These are phyloP conservation scores for Drosophila quadrilineata DNA, from an alignment of 1,140 invertebrate genomes.

Conservation along the genomic window DNA sequence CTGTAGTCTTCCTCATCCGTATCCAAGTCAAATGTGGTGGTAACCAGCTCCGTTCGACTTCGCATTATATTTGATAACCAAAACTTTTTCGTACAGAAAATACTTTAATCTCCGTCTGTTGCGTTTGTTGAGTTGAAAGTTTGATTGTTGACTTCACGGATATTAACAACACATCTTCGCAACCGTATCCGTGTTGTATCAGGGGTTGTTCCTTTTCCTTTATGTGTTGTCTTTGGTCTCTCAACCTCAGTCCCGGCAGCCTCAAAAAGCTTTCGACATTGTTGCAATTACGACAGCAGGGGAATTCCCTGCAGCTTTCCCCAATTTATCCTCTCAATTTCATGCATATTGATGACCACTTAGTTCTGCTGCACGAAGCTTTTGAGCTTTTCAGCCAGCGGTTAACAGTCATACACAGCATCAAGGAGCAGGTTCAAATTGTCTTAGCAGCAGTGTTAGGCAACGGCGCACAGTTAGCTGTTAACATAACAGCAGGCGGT, in stretches of 20 bases:
- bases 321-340: no score
- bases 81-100: slow-evolving; percentile 1
- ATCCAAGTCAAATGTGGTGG: slow-evolving; percentile 75
- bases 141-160: slow-evolving; percentile 54
- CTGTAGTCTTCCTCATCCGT: slow-evolving; percentile 78
- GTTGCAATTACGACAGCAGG: no score
- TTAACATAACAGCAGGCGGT: no score
- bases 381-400: no score
- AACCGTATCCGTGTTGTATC: slow-evolving; percentile 32
- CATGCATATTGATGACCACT: no score
- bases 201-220: slow-evolving; percentile 30
- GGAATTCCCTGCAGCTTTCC: no score
- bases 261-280: slow-evolving; percentile 31
- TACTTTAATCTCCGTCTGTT: slow-evolving; percentile 15
- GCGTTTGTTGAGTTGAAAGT: slow-evolving; percentile 56
- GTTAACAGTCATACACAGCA: no score
- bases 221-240: slow-evolving; percentile 13
- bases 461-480: no score
- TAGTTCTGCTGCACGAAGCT: no score
- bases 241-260: no score
- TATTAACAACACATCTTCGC: slow-evolving; percentile 35
- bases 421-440: no score
- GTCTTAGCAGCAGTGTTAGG: no score
- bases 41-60: slow-evolving; percentile 79
- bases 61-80: slow-evolving; percentile 74